Evolutionary conservation across 2,113 vertebrate species (phyloP).

Genomic region (Dolichallabes microphthalmus): DNA sequence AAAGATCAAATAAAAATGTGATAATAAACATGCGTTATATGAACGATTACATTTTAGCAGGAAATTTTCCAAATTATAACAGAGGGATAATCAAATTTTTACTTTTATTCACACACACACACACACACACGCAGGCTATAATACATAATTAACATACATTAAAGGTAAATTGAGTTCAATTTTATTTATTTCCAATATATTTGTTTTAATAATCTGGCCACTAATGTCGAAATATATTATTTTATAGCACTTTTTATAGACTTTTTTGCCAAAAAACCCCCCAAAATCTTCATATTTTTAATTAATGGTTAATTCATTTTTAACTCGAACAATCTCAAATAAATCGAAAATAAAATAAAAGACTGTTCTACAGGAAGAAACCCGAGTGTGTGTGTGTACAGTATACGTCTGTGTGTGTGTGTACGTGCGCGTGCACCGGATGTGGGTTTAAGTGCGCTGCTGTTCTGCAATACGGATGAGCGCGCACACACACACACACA

Average conservation of each 20-base stretch:
- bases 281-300: background rate
- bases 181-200: too few species aligned
- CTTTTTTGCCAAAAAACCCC: too few species aligned
- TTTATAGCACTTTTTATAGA: too few species aligned
- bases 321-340: background rate
- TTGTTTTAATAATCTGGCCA: too few species aligned
- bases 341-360: background rate
- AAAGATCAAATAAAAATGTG: too few species aligned
- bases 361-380: background rate
- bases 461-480: background rate
- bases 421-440: background rate
- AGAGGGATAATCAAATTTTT: background rate
- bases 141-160: background rate
- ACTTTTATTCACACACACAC: background rate
- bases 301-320: background rate
- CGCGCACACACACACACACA: background rate
- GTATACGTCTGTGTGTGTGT: background rate
- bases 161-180: too few species aligned
- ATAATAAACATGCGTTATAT: background rate
- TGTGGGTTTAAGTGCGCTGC: constrained; percentile 13
- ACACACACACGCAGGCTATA: background rate
- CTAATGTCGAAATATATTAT: too few species aligned
- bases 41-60: background rate
- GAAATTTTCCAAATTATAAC: background rate
- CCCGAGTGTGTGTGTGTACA: background rate